Conservation (phyloP, 2,113 vertebrate genomes). For the Aepyceros melampus region DNA sequence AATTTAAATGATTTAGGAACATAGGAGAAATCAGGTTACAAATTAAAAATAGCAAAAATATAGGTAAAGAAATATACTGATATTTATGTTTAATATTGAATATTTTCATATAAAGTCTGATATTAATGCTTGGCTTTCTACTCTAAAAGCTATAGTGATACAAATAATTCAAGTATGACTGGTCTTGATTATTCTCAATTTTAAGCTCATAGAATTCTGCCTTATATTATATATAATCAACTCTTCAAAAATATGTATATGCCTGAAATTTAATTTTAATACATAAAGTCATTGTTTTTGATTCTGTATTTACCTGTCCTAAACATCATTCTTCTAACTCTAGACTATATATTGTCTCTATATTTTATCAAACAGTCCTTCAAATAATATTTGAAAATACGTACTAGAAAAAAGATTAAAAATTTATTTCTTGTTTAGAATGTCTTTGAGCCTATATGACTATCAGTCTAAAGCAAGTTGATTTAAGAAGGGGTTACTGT, state of each 20-base stretch:
- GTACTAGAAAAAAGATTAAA: background rate
- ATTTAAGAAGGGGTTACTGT: background rate
- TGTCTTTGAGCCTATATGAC: background rate
- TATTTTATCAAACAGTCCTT: background rate
- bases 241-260: background rate
- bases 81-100: background rate
- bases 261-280: background rate
- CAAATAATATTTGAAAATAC: background rate
- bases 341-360: background rate
- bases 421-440: background rate
- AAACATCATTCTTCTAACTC: background rate
- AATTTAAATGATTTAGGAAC: background rate
- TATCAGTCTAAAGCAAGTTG: background rate
- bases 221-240: background rate
- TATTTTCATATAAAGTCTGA: background rate
- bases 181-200: background rate
- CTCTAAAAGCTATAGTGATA: background rate
- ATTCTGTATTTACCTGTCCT: background rate
- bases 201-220: background rate
- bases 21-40: background rate
- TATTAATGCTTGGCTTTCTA: background rate
- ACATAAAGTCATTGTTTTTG: background rate
- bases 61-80: background rate
- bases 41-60: background rate
- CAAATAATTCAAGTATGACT: background rate